Evolutionary conservation across 2,888 invertebrate genomes (phyloP), one percentile per base, ranked within the genome.

Genomic region (Himalopsyche tibetana): DNA sequence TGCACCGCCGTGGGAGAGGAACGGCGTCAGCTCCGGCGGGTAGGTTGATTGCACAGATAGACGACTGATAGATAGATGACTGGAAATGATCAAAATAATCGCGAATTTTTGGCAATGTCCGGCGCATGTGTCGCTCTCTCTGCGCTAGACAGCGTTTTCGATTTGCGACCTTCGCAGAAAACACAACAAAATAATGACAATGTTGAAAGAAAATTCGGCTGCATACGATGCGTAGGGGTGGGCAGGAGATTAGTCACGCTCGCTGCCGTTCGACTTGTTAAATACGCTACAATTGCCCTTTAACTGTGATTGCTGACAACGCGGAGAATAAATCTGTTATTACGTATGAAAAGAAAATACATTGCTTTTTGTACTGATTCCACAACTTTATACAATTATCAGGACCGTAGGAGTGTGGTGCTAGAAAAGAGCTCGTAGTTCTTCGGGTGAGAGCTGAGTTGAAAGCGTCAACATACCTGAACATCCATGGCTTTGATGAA

Each of bases 61-160:
- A 63, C 63, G 19, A 28, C 28, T 1, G 28, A 28, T 28, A 28
- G 28, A 63, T 19, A 19, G 63, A 63, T 63, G 63, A 63, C 63
- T 63, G 63, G 6, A 19, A 63, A 63, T 19, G 63, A 19, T 63
- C 19, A 63, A 63, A 63, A 63, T 63, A 63, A 63, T n/a, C 63
- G 63, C 63, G 63, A 11, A 63, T 63, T 63, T 63, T 63, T 63
- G 63, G 63, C 63, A 63, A 63, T 63, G 63, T 9, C 28, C 63
- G 28, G 63, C 63, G 63, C 63, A 63, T 63, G 63, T 63, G 63
- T 19, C 63, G 63, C 63, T 1, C 63, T 19, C 19, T 63, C 63
- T 1, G 28, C 63, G 19, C 63, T 6, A 63, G 63, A 63, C 63
- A 4, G 19, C 19, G 63, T 63, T 15, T 51, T 19, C n/a, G 28